Evolutionary conservation across 2,888 invertebrate genomes (phyloP).

Genomic region (Gari tellinella): DNA sequence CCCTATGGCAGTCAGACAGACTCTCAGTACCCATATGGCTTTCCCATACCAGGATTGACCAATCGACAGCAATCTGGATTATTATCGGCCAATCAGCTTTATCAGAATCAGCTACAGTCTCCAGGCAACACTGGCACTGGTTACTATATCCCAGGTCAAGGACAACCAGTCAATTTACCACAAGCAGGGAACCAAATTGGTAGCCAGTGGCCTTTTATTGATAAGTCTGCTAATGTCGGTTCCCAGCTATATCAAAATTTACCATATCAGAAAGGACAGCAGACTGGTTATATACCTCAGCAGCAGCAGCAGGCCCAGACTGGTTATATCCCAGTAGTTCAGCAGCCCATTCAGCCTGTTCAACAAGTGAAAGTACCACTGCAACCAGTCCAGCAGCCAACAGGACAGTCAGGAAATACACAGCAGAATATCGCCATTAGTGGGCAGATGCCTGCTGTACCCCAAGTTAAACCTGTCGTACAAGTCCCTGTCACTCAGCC

Average conservation of each 20-base stretch:
- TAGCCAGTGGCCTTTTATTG: constrained; percentile 40
- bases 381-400: constrained; percentile 21
- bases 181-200: constrained; percentile 24
- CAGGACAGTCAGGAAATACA: constrained; percentile 2
- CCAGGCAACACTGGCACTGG: constrained; percentile 29
- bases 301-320: constrained; percentile 1
- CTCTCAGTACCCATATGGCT: constrained; percentile 49
- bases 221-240: constrained; percentile 23
- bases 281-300: constrained; percentile 15
- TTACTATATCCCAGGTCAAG: constrained; percentile 48
- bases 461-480: constrained; percentile 6
- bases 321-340: constrained; percentile 26
- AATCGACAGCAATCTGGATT: constrained; percentile 37
- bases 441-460: constrained; percentile 7
- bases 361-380: constrained; percentile 14
- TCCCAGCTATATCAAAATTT: constrained; percentile 32
- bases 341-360: constrained; percentile 29
- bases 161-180: constrained; percentile 37
- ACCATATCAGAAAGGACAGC: constrained; percentile 12
- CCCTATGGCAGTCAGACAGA: constrained; percentile 34
- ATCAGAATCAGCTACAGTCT: constrained; percentile 30
- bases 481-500: constrained; percentile 5
- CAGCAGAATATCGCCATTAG: constrained; percentile 4
- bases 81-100: constrained; percentile 52
- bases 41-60: constrained; percentile 45